Percentiles rank a stretch among this genome's conserved stretches.
phyloP scores from a whole-genome alignment of 2,797 vertebrate genomes.

The Allobates femoralis region DNA sequence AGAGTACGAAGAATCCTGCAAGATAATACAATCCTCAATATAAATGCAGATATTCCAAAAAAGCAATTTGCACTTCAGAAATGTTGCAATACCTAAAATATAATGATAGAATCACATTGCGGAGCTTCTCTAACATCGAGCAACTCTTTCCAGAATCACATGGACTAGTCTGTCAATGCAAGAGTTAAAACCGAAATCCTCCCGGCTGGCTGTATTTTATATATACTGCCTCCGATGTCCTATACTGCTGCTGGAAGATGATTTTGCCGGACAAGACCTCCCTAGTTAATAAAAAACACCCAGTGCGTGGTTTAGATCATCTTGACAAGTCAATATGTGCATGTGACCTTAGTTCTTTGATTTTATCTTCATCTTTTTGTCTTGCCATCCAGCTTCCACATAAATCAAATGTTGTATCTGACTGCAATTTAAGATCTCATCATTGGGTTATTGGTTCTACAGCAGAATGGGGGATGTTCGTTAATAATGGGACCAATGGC shows the following conservation, averaged over 20 bases:
- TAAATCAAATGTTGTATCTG: constrained; percentile 60
- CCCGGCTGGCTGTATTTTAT: constrained; percentile 40
- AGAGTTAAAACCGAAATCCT: constrained; percentile 23
- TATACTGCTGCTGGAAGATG: constrained; percentile 57
- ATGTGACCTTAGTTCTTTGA: constrained; percentile 1
- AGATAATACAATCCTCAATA: constrained; percentile 43
- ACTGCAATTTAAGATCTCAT: constrained; percentile 26
- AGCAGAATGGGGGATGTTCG: constrained; percentile 2
- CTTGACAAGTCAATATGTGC: constrained; percentile 66
- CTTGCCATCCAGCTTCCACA: constrained; percentile 42
- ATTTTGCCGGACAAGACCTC: constrained; percentile 56
- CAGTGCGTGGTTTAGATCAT: constrained; percentile 57
- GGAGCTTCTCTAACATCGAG: background rate
- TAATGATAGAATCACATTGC: background rate
- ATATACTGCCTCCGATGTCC: constrained; percentile 39
- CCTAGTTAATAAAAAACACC: constrained; percentile 58
- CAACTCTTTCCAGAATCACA: background rate
- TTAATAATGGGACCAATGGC: constrained; percentile 55
- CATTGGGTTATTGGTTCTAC: constrained; percentile 50
- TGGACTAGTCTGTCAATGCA: background rate
- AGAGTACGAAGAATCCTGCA: background rate
- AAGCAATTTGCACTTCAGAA: constrained; percentile 67
- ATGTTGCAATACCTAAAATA: constrained; percentile 30
- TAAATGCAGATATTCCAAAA: constrained; percentile 67
- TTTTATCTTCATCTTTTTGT: constrained; percentile 52